Evolutionary conservation across 2,888 invertebrate genomes (phyloP).

Genomic region (Pimpla rufipes): DNA sequence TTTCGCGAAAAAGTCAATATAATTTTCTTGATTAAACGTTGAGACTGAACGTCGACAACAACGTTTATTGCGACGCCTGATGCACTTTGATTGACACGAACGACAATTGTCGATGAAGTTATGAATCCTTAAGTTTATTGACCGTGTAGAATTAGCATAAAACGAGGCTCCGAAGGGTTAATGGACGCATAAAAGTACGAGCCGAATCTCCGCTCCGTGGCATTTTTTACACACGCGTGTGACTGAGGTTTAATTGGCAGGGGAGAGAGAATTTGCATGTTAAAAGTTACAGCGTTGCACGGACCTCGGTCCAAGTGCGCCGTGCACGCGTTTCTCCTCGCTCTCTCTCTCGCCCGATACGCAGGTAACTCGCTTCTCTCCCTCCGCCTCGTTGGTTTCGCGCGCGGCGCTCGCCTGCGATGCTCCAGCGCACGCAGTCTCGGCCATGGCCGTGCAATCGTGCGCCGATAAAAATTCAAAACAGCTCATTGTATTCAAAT

Average conservation of each 20-base stretch:
- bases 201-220: conserved; percentile 19
- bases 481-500: conserved; percentile 85
- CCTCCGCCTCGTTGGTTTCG: conserved; percentile 2
- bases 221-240: conserved; percentile 13
- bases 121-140: conserved; percentile 25
- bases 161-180: conserved; percentile 16
- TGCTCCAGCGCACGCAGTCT: conserved; percentile 24
- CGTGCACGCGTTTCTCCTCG: neutral
- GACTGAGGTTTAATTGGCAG: conserved; percentile 58
- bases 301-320: conserved; percentile 20
- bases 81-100: conserved; percentile 4
- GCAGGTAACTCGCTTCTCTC: neutral
- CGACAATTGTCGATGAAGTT: neutral
- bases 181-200: conserved; percentile 44
- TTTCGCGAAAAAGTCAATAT: too few relatives aligned
- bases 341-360: conserved; percentile 7
- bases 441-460: conserved; percentile 70
- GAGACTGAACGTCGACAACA: neutral
- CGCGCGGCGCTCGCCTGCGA: conserved; percentile 31
- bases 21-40: too few relatives aligned
- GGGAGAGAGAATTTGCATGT: conserved; percentile 53
- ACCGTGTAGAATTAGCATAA: neutral
- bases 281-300: conserved; percentile 42
- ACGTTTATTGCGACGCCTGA: neutral
- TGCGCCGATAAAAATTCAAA: conserved; percentile 83